phyloP scores from a whole-genome alignment of 2,113 vertebrate genomes.

The Poeciliopsis retropinna region DNA sequence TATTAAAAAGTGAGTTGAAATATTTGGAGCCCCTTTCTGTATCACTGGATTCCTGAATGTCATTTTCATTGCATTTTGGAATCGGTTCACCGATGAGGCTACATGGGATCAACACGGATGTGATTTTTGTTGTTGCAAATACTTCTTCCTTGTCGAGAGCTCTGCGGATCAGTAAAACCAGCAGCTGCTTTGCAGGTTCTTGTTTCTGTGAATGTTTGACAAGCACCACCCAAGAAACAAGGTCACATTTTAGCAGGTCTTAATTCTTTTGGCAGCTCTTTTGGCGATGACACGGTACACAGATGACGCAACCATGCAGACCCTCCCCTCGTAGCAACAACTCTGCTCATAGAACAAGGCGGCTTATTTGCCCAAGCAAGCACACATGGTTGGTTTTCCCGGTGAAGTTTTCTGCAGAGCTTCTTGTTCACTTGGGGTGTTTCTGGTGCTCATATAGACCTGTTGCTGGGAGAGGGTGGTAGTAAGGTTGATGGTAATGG shows the following conservation, averaged over 20 bases:
- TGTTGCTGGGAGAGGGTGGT: constrained; percentile 48
- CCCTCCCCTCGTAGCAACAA: constrained; percentile 55
- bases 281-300: constrained; percentile 59
- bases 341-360: constrained; percentile 67
- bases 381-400: constrained; percentile 45
- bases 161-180: constrained; percentile 26
- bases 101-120: constrained; percentile 34
- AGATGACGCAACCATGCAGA: constrained; percentile 50
- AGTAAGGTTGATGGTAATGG: constrained; percentile 44
- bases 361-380: constrained; percentile 59
- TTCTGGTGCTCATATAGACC: constrained; percentile 60
- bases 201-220: constrained; percentile 50
- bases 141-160: constrained; percentile 10
- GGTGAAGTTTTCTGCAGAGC: constrained; percentile 58
- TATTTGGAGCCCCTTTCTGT: background rate
- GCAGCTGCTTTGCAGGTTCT: constrained; percentile 61
- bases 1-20: no score
- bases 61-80: constrained; percentile 39
- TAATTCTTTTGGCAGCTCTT: constrained; percentile 47
- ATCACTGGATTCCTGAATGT: no score
- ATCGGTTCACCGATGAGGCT: constrained; percentile 31
- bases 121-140: constrained; percentile 21
- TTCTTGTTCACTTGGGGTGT: constrained; percentile 74
- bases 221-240: constrained; percentile 53
- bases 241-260: constrained; percentile 45